These are phyloP conservation scores for Epizoanthus illoricatus DNA, from an alignment of 92 coral and sea anemone species.

Conservation along the genomic window DNA sequence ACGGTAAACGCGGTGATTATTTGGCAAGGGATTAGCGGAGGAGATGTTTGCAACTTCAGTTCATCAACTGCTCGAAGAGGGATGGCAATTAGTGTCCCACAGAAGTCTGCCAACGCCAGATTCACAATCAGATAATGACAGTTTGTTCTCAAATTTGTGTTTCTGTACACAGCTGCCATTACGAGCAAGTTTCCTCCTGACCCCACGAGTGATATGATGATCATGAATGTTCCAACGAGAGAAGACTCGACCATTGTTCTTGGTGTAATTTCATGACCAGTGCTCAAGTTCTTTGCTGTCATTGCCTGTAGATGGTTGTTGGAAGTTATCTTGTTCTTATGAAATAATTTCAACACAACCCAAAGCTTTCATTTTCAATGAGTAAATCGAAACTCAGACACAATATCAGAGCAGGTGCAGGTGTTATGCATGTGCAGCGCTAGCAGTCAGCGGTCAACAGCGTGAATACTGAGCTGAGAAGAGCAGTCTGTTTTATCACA, in stretches of 20 bases:
- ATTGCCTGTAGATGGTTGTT: too few relatives aligned
- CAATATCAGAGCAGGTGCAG: too few relatives aligned
- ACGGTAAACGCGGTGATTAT: conserved; percentile 44
- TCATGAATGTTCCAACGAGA: conserved; percentile 7
- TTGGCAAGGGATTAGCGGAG: background rate
- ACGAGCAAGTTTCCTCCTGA: conserved; percentile 33
- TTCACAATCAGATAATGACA: conserved; percentile 43
- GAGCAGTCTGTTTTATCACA: too few relatives aligned
- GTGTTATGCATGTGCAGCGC: too few relatives aligned
- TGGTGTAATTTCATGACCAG: too few relatives aligned
- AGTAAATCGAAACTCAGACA: too few relatives aligned
- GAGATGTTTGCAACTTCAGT: background rate
- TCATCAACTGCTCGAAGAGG: conserved; percentile 46
- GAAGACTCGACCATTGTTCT: background rate
- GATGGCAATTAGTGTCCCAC: conserved; percentile 44
- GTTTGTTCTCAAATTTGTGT: conserved; percentile 30
- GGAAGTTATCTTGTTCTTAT: too few relatives aligned
- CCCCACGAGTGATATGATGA: conserved; percentile 32
- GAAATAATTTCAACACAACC: too few relatives aligned
- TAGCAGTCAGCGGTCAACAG: too few relatives aligned
- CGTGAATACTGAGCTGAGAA: too few relatives aligned
- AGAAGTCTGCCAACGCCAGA: conserved; percentile 52
- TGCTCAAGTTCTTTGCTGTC: too few relatives aligned
- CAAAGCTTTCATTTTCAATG: too few relatives aligned
- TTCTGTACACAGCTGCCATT: conserved; percentile 22